A percentile compares a stretch with the other conserved stretches of the same genome.
Conservation (phyloP, 2,113 vertebrate species). For the Pongo abelii region DNA sequence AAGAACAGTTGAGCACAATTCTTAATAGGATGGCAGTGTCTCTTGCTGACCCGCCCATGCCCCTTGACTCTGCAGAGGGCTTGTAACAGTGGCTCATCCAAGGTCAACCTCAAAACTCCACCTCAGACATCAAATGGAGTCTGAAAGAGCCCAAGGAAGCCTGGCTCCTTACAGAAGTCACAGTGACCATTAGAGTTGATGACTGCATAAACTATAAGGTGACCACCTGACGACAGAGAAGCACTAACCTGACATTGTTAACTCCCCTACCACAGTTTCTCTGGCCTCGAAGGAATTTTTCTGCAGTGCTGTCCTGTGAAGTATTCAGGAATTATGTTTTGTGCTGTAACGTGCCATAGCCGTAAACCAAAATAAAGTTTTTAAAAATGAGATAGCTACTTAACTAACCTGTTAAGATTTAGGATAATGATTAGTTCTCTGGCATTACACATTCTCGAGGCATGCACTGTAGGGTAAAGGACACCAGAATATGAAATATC, state of each 20-base stretch:
- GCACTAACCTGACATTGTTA: background rate
- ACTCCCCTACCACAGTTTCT: background rate
- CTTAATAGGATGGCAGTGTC: background rate
- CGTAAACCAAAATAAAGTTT: background rate
- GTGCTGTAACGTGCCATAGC: background rate
- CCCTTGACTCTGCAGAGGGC: background rate
- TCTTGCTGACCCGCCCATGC: background rate
- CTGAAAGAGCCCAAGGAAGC: background rate
- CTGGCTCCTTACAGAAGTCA: background rate
- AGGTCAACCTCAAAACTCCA: background rate
- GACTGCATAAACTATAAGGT: background rate
- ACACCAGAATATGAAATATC: background rate
- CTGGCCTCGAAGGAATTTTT: background rate
- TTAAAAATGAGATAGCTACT: background rate
- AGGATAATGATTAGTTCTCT: background rate
- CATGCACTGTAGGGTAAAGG: background rate
- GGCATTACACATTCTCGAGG: background rate
- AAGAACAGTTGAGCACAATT: background rate
- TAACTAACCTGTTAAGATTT: background rate
- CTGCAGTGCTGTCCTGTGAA: background rate
- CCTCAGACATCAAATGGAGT: background rate
- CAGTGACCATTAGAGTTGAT: background rate
- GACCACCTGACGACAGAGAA: background rate
- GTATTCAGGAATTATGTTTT: background rate
- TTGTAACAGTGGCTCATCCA: background rate